phyloP scores from a whole-genome alignment of 2,888 invertebrate species.

The Masnerella sp. region DNA sequence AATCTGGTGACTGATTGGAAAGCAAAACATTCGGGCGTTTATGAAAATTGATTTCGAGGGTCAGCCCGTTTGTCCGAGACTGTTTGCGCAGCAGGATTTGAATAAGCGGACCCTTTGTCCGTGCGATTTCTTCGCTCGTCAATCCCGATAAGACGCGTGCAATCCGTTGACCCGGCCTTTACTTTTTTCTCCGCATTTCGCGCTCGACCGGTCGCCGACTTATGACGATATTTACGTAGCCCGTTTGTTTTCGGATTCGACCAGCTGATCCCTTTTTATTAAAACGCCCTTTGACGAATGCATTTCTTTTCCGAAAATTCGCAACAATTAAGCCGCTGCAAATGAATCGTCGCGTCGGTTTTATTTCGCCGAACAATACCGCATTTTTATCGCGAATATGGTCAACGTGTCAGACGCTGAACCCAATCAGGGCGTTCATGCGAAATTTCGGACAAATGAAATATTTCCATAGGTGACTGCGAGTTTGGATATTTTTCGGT shows the following conservation, averaged over 20 bases:
- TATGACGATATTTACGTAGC: constrained; percentile 28
- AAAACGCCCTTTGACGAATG: too few species aligned
- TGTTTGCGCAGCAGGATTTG: constrained; percentile 58
- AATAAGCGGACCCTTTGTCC: constrained; percentile 62
- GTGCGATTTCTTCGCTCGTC: constrained; percentile 57
- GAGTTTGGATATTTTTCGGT: constrained; percentile 73
- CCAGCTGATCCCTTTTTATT: constrained; percentile 12
- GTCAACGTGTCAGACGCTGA: constrained; percentile 44
- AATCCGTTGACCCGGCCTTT: constrained; percentile 63
- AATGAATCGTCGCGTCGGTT: not conserved
- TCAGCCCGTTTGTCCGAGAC: constrained; percentile 41
- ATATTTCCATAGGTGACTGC: constrained; percentile 70
- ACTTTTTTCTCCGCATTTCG: constrained; percentile 73
- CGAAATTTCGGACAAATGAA: constrained; percentile 69
- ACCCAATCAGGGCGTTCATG: constrained; percentile 56
- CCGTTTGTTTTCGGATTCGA: constrained; percentile 37
- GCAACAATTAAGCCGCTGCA: too few species aligned
- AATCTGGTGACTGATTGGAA: constrained; percentile 44
- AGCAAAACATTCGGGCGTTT: constrained; percentile 50
- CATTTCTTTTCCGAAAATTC: too few species aligned
- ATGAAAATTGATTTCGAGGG: constrained; percentile 46
- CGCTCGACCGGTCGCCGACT: constrained; percentile 50
- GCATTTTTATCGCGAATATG: constrained; percentile 58
- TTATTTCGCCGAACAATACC: constrained; percentile 50
- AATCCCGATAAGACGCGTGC: constrained; percentile 53